phyloP scores from a whole-genome alignment of 2,888 invertebrate genomes.

The Heliconius cydno region DNA sequence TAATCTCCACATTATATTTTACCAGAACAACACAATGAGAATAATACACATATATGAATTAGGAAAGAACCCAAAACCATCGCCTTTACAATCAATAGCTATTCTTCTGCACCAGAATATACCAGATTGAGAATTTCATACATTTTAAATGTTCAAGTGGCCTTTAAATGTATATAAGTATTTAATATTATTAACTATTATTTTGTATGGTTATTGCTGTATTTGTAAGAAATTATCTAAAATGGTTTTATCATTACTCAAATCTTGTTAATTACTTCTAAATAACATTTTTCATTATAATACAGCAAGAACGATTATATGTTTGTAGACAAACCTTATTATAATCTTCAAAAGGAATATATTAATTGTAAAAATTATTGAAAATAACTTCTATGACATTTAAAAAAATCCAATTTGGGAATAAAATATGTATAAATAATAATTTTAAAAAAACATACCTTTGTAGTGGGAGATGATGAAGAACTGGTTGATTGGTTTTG shows the following conservation, averaged over 20 bases:
- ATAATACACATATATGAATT: no score
- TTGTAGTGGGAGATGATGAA: conserved; percentile 57
- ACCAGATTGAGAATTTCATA: background rate
- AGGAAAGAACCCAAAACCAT: no score
- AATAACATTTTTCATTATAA: background rate
- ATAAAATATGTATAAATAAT: background rate
- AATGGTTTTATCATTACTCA: background rate
- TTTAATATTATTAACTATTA: background rate
- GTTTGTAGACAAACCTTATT: background rate
- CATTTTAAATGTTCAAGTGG: background rate
- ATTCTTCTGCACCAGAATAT: no score
- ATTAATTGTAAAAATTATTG: background rate
- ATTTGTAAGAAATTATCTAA: background rate
- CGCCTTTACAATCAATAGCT: no score
- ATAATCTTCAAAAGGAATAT: background rate
- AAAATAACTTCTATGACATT: background rate
- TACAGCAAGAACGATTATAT: background rate
- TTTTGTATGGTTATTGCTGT: background rate
- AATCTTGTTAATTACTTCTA: conserved; percentile 3
- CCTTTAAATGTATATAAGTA: background rate
- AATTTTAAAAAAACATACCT: conserved; percentile 53
- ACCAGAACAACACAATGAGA: no score
- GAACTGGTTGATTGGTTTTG: conserved; percentile 58
- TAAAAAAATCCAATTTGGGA: background rate
- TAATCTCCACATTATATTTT: no score